Evolutionary conservation across 2,888 invertebrate genomes (phyloP).

Genomic region (Miltochrista miniata): DNA sequence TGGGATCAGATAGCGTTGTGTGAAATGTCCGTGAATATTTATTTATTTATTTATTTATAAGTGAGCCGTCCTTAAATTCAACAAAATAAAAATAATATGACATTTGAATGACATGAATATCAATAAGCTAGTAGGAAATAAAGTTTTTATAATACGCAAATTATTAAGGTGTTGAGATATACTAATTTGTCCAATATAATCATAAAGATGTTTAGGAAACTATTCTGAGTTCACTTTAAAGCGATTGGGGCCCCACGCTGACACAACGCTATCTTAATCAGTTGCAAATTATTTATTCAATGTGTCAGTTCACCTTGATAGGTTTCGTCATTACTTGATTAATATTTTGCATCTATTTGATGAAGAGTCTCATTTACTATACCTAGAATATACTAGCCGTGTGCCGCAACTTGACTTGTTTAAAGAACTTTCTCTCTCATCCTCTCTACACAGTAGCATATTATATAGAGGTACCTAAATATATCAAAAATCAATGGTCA

Average conservation of each 20-base stretch:
- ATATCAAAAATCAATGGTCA: no score
- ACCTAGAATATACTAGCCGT: no score
- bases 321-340: slow-evolving; percentile 8
- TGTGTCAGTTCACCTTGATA: slow-evolving; percentile 12
- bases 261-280: slow-evolving; percentile 8
- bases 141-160: background rate
- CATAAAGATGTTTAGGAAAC: background rate
- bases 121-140: background rate
- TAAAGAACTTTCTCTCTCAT: no score
- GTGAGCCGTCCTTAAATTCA: no score
- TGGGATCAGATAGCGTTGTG: no score
- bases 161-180: background rate
- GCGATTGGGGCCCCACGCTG: background rate
- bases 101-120: background rate
- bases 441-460: no score
- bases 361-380: no score
- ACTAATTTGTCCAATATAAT: background rate
- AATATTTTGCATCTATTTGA: background rate
- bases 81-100: no score
- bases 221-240: background rate
- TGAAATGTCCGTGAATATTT: no score
- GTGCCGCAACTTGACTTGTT: no score
- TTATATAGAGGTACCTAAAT: no score
- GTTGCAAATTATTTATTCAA: slow-evolving; percentile 11
- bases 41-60: no score